Base-by-base conservation (phyloP, 2,113 vertebrate genomes). In the Cinclus cinclus region DNA sequence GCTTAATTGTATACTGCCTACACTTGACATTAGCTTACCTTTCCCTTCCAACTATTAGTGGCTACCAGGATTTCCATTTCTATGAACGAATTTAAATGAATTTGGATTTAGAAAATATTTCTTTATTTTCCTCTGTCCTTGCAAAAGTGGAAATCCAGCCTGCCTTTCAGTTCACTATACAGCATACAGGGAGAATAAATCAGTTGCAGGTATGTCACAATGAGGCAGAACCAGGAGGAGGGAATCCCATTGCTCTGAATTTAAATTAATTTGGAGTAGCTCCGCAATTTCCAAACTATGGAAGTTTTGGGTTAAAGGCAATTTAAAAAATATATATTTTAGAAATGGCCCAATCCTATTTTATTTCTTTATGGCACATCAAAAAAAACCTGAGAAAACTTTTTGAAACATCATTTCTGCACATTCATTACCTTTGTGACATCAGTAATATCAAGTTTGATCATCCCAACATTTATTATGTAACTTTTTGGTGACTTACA, bases 271-370 rank as follows among this genome's bases (percentile, higher is more conserved):
- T 83, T 81, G 15, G 28, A 70, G 25, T 42, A 55, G 11, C 3
- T 69, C 27, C 16, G 15, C 13, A 69, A 27, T 73, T 89, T 91
- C 33, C 50, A 80, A 58, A 74, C 15, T 18, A 19, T 42, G 11
- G 6, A 65, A 35, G 20, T 21, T 91, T 60, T 62, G 42, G n/a
- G 59, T 58, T 82, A 21, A 85, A 89, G 9, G 6, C 0, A 0
- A 69, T n/a, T 69, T 50, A 41, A 89, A 84, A 42, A 2, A 47
- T 2, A 0, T 2, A 0, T 31, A 1, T 41, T 56, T 73, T 3
- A 6, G 9, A 73, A 87, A 68, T 24, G 5, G 3, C 2, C 15
- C 2, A 49, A 30, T 55, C 4, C 1, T 62, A 5, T 16, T 89
- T 62, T 76, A 9, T 55, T 82, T 83, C 30, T 53, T 79, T 24